Evolutionary conservation across 2,888 invertebrate genomes (phyloP).

Genomic region (Hirtodrosophila duncani): DNA sequence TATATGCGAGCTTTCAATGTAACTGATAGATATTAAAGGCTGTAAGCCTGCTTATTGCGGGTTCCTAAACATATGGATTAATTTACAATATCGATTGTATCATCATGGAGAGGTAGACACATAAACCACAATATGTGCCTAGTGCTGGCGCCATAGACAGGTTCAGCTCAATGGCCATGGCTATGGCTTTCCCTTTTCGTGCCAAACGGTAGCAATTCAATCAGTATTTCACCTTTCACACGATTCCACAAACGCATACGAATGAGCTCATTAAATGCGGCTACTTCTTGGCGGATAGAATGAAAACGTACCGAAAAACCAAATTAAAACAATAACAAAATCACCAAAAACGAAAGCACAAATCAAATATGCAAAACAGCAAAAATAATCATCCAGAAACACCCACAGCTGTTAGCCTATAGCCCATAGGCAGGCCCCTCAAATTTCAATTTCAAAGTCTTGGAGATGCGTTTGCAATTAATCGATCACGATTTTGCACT

Average conservation of each 20-base stretch:
- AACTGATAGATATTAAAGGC: no score
- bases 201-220: slow-evolving; percentile 1
- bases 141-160: slow-evolving; percentile 51
- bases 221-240: slow-evolving; percentile 62
- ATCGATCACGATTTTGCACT: slow-evolving; percentile 55
- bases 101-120: no score
- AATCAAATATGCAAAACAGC: slow-evolving; percentile 23
- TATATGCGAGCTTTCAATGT: no score
- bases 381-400: slow-evolving; percentile 7
- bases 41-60: no score
- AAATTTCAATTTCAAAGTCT: neutral
- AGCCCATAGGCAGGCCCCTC: no score
- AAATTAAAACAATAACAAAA: slow-evolving; percentile 26
- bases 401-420: no score
- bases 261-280: slow-evolving; percentile 55
- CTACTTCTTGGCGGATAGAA: slow-evolving; percentile 42
- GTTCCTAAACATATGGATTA: no score
- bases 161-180: neutral
- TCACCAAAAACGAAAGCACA: slow-evolving; percentile 42
- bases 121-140: slow-evolving; percentile 42
- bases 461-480: slow-evolving; percentile 56
- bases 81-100: no score
- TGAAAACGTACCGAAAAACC: slow-evolving; percentile 19
- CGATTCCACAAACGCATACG: slow-evolving; percentile 48
- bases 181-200: neutral